Evolutionary conservation across 2,888 invertebrate genomes (phyloP), one percentile per base, ranked within the genome.

Genomic region (Schizaphis graminum): DNA sequence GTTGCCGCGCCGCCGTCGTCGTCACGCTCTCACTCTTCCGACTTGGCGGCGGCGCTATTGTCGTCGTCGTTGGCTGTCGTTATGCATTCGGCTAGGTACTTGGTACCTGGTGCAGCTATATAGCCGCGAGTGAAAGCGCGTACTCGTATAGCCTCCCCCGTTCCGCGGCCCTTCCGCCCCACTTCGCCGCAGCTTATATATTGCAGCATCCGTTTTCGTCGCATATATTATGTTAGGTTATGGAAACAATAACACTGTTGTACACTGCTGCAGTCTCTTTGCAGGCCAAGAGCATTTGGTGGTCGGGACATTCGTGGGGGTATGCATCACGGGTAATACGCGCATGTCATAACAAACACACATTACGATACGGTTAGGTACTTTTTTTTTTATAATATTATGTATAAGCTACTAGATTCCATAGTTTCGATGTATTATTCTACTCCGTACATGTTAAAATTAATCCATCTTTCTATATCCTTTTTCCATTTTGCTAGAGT

Each of bases 21-120:
- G 53, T 92, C 92, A 57, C 89, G 89, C 93, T 85, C 93, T 93
- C 91, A 88, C 91, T 93, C 84, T 91, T 86, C 67, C 85, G 56
- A 67, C 89, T 87, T 88, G 89, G 26, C 56, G 89, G 56, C 89
- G 41, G 86, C 28, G 67, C n/a, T n/a, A 35, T 77, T 77, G 35
- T 77, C 35, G 77, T 35, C 77, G 77, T 57, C 26, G 26, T 35
- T 11, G 53, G 91, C 85, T n/a, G 28, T 77, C 49, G 35, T 77
- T 77, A 35, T 77, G 35, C 10, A 77, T 21, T 21, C 21, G 77
- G 77, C 3, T 35, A 53, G 35, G 35, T 77, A 77, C 53, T 53
- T 16, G 53, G 53, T 57, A 57, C 28, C 41, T 26, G 47, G 44
- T 53, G 53, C 53, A 53, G 53, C 4, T 53, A 8, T 28, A 44